phyloP scores from a whole-genome alignment of 2,113 vertebrate genomes.

The Urocolius indicus region DNA sequence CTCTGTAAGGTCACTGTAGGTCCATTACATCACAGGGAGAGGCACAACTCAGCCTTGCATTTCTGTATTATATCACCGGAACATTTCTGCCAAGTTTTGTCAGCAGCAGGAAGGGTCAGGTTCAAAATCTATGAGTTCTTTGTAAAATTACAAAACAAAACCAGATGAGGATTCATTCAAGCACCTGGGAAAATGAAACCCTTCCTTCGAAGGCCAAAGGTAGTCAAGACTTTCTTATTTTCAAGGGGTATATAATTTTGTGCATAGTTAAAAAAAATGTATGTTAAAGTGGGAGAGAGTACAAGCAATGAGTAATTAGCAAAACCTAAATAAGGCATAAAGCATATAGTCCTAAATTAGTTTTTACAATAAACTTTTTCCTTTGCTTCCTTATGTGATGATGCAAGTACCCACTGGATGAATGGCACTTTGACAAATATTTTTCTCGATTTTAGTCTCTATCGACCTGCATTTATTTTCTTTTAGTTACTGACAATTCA shows the following conservation, averaged over 20 bases:
- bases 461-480: neutral
- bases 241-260: neutral
- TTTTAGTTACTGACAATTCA: neutral
- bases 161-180: conserved; percentile 38
- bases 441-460: neutral
- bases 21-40: conserved; percentile 62
- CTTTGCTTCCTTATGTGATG: neutral
- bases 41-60: neutral
- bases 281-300: neutral
- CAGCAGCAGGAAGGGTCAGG: conserved; percentile 51
- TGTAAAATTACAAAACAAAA: conserved; percentile 61
- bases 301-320: neutral
- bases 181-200: conserved; percentile 38
- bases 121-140: conserved; percentile 52
- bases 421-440: neutral
- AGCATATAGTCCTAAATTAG: neutral
- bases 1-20: conserved; percentile 28
- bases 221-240: neutral
- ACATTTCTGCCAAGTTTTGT: conserved; percentile 59
- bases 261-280: neutral
- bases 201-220: conserved; percentile 4
- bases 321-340: neutral
- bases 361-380: neutral
- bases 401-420: neutral
- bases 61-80: conserved; percentile 55